Base-by-base conservation (phyloP, 1,140 invertebrate genomes). In the Portunus trituberculatus region DNA sequence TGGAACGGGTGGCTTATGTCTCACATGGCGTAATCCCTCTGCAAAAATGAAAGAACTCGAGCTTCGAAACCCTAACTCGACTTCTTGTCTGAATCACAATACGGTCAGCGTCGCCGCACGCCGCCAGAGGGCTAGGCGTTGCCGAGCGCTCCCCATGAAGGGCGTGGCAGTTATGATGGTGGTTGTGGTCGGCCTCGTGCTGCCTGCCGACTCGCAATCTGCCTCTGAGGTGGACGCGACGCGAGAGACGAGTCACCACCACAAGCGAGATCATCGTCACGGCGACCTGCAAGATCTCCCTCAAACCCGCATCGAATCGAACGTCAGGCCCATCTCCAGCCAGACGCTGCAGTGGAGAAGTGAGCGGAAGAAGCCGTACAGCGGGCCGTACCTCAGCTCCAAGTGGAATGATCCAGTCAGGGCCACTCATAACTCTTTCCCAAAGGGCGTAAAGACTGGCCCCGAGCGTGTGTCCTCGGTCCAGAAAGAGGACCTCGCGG, bases 271-370 rank as follows among this genome's bases (percentile, higher is more conserved):
- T 4, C 92, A 94, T 39, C 87, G 87, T 16, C 83, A 89, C 52
- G 46, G 52, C 28, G 84, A 88, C 84, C 48, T 88, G 3, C 48
- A 88, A 20, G 84, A 94, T 20, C 84, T 88, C 20, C 93, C 84
- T 25, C 84, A 94, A 12, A 12, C 87, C 31, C 45, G 59, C 32
- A 95, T 95, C n/a, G 94, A 92, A 48, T 95, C 94, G 12, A 95
- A 87, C 46, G 94, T 95, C 20, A 45, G 94, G 20, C 48, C 94
- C 6, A 86, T 59, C 28, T 87, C 94, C 12, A 92, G 94, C 32
- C 89, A 86, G 32, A 39, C 94, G 67, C 29, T 59, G 45, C 82
- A 48, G 25, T 91, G 89, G 94, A 86, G 89, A 32, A 89, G 39
- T 82, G 89, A 90, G 8, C 28, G n/a, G 39, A 84, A 92, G 16